Conservation (phyloP, 2,113 vertebrate genomes). For the Apteryx mantelli region DNA sequence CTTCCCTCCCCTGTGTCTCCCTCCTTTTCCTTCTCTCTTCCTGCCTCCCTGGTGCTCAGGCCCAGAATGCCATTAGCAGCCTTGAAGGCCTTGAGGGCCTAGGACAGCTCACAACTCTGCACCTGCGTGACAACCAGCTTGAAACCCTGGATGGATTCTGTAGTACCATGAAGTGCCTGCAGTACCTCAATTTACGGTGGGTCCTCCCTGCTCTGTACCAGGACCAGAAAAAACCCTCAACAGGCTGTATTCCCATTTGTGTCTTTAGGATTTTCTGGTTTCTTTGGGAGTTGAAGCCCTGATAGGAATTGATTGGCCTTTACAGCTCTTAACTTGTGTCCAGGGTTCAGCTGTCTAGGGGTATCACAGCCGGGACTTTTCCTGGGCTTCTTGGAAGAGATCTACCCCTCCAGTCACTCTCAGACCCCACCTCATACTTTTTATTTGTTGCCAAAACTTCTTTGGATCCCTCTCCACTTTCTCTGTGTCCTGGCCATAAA, state of each 20-base stretch:
- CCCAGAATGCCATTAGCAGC: constrained; percentile 83
- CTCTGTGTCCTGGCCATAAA: background rate
- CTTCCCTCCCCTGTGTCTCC: background rate
- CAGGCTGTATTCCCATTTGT: background rate
- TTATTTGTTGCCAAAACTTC: background rate
- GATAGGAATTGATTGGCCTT: background rate
- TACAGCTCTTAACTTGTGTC: background rate
- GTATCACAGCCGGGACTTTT: background rate
- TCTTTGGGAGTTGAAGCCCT: background rate
- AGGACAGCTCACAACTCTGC: constrained; percentile 82
- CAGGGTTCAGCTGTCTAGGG: background rate
- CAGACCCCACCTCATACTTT: background rate
- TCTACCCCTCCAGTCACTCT: background rate
- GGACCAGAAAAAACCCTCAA: background rate
- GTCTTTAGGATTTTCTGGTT: background rate
- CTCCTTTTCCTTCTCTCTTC: background rate
- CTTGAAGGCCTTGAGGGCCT: constrained; percentile 86
- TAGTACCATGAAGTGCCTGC: constrained; percentile 83
- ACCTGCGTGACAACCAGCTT: constrained; percentile 91
- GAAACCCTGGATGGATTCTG: constrained; percentile 84
- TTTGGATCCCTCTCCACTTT: accelerated
- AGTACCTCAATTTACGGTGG: constrained; percentile 89
- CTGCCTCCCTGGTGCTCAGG: constrained; percentile 73
- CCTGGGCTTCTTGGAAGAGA: background rate
- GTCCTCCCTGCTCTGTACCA: background rate